These are phyloP conservation scores for Sisor rabdophorus DNA, from an alignment of 2,113 vertebrate species.

Conservation along the genomic window DNA sequence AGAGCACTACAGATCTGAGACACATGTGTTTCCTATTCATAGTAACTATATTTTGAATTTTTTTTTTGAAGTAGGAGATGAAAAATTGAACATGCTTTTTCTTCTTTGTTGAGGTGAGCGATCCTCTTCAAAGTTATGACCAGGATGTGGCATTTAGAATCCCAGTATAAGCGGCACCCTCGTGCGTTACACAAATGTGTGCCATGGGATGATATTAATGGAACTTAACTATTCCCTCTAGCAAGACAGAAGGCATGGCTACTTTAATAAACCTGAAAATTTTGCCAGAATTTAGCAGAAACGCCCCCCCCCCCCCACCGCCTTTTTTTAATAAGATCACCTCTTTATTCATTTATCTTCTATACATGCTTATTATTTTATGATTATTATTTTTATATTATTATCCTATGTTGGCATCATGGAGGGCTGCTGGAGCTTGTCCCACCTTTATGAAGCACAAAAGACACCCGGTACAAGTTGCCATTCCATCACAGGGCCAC, in stretches of 20 bases:
- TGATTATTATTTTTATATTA: too few relatives aligned
- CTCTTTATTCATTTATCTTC: too few relatives aligned
- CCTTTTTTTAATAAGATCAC: too few relatives aligned
- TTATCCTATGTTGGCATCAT: too few relatives aligned
- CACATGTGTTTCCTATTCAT: constrained; percentile 32
- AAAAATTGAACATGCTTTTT: constrained; percentile 45
- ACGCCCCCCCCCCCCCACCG: too few relatives aligned
- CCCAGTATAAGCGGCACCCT: constrained; percentile 26
- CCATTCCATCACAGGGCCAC: too few relatives aligned
- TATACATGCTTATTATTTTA: too few relatives aligned
- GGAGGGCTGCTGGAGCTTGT: too few relatives aligned
- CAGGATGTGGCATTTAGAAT: constrained; percentile 52
- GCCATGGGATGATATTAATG: constrained; percentile 19
- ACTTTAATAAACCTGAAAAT: neutral
- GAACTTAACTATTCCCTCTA: neutral
- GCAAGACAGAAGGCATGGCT: neutral
- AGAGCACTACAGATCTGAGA: constrained; percentile 34
- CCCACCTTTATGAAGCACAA: too few relatives aligned
- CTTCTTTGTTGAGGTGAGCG: constrained; percentile 22
- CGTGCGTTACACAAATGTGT: constrained; percentile 22
- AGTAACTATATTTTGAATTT: constrained; percentile 39
- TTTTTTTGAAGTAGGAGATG: constrained; percentile 52
- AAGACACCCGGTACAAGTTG: too few relatives aligned
- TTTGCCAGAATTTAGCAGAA: too few relatives aligned
- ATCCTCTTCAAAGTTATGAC: constrained; percentile 50